A percentile compares a stretch with the other conserved stretches of the same genome.
Conservation (phyloP, 1,140 invertebrate genomes). For the Paraescarpia echinospica region DNA sequence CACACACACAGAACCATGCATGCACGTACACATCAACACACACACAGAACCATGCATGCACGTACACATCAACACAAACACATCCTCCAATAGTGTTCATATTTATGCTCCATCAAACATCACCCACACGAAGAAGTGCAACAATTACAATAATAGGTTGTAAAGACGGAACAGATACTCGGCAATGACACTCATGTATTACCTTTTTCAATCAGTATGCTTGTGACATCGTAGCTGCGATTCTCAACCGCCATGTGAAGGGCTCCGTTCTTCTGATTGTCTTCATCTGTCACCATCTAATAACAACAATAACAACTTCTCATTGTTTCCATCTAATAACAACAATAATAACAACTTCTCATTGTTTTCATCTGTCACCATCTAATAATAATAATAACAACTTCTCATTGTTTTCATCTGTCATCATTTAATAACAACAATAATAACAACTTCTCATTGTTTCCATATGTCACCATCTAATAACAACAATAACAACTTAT, state of each 20-base stretch:
- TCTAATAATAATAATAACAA: conserved; percentile 33
- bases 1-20: neutral
- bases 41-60: neutral
- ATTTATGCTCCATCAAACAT: neutral
- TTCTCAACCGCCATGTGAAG: conserved; percentile 59
- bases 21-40: neutral
- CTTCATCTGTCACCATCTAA: conserved; percentile 56
- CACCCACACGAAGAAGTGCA: no score
- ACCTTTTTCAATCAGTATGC: conserved; percentile 64
- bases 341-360: conserved; percentile 34
- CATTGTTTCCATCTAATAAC: conserved; percentile 50
- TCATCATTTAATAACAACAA: conserved; percentile 47
- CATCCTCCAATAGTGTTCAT: neutral
- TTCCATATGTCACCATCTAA: conserved; percentile 56
- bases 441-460: conserved; percentile 43
- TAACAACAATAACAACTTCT: neutral
- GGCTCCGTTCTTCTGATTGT: conserved; percentile 54
- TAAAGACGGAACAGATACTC: neutral
- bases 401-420: conserved; percentile 53
- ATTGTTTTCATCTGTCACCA: conserved; percentile 56
- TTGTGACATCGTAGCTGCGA: conserved; percentile 33
- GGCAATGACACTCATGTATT: neutral
- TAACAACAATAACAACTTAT: conserved; percentile 29
- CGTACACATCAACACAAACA: no score
- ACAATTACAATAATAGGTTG: neutral